Evolutionary conservation across 2,797 vertebrate genomes (phyloP).

Genomic region (Phrynocephalus vlangalii): DNA sequence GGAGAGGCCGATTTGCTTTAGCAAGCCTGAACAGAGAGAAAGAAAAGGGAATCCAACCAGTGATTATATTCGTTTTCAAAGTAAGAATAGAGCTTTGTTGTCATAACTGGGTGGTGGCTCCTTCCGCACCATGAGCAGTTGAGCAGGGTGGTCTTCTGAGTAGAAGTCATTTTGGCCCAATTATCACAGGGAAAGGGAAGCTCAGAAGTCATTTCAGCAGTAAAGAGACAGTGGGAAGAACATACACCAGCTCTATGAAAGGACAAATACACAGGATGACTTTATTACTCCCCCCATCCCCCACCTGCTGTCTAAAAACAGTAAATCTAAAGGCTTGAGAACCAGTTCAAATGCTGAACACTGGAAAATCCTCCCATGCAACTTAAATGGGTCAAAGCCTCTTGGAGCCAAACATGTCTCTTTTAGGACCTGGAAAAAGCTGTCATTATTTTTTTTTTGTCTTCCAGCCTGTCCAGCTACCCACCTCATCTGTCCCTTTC

Average conservation of each 20-base stretch:
- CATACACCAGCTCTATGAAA: too few relatives aligned
- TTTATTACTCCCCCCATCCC: too few relatives aligned
- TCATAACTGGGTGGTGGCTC: conserved; percentile 24
- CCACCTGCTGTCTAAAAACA: not conserved
- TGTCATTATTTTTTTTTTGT: too few relatives aligned
- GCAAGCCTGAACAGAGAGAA: conserved; percentile 37
- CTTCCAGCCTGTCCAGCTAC: too few relatives aligned
- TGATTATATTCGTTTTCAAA: conserved; percentile 25
- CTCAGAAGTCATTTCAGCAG: not conserved
- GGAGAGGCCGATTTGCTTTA: conserved; percentile 26
- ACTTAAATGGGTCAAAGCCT: not conserved
- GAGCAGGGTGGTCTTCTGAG: not conserved
- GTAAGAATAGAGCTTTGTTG: conserved; percentile 34
- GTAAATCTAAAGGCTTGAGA: not conserved
- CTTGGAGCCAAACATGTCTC: not conserved
- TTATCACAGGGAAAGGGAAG: not conserved
- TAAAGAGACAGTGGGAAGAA: not conserved
- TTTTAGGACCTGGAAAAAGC: too few relatives aligned
- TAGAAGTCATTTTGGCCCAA: too few relatives aligned
- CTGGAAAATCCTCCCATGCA: not conserved
- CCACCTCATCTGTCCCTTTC: too few relatives aligned
- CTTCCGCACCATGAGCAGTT: not conserved
- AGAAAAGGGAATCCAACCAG: conserved; percentile 8
- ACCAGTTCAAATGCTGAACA: too few relatives aligned
- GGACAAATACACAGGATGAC: not conserved